Evolutionary conservation across 2,113 vertebrate genomes (phyloP), one percentile per base, ranked within the genome.

Genomic region (Urocolius indicus): DNA sequence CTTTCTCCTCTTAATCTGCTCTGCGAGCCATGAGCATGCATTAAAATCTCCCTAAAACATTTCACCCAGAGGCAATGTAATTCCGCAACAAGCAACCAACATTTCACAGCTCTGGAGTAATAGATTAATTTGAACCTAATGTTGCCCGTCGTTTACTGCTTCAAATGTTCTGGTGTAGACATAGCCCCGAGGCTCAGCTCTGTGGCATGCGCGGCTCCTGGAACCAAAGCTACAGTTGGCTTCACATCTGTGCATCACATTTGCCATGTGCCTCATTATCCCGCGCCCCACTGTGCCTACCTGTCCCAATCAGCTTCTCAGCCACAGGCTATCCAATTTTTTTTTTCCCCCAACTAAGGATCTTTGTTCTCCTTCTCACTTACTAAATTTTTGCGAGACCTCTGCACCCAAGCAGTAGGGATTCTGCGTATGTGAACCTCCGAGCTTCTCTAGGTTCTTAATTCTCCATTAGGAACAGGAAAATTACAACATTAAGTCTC

Each of bases 241-340:
- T 98, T 98, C 97, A 98, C 99, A 99, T 99, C 98, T 99, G 98
- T 98, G 98, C 98, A 98, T 99, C 98, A 98, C 98, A 98, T 99
- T 98, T 98, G 98, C 98, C 97, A 98, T 98, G 97, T 97, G 97
- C 98, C 98, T 98, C 98, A 98, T 98, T 98, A 98, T 97, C 97
- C 98, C 89, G 96, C 98, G 86, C 97, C 98, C 98, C 95, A 98
- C 98, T 98, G 98, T 98, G 97, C 98, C 97, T 98, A 98, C 98
- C 98, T 98, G 98, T 98, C 98, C 97, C 94, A 97, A 97, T 98
- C 98, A 98, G 97, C 97, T 97, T 98, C 98, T 98, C 98, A 98
- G 98, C 98, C 98, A 98, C 98, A 98, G 98, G 98, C 98, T 95
- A 98, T 98, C 98, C 97, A 97, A 96, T 97, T 98, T 98, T 97